Conservation (phyloP, 2,888 invertebrate species). For the Drosophila aldrichi region DNA sequence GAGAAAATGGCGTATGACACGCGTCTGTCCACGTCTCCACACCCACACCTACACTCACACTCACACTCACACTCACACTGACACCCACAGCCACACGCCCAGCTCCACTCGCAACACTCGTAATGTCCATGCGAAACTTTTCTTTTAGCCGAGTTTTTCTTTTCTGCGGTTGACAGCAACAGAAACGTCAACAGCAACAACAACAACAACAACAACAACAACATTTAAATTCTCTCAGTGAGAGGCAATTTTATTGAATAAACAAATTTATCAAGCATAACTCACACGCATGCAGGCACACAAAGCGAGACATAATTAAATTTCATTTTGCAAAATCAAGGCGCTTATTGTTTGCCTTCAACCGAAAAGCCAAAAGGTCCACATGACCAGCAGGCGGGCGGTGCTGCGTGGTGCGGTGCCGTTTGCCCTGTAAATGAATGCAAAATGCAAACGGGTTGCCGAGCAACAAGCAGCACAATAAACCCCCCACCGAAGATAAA, state of each 20-base stretch:
- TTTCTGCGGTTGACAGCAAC: constrained; percentile 66
- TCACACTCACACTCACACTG: not conserved
- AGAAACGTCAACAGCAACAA: constrained; percentile 3
- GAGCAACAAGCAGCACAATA: constrained; percentile 50
- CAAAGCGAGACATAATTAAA: constrained; percentile 68
- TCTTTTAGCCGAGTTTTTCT: constrained; percentile 56
- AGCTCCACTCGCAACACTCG: constrained; percentile 6
- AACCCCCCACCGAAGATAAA: constrained; percentile 30
- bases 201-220: constrained; percentile 47
- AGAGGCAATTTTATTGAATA: constrained; percentile 67
- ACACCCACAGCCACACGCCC: too few relatives aligned
- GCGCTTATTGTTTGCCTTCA: constrained; percentile 66
- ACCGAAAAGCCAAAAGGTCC: constrained; percentile 42
- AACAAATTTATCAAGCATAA: constrained; percentile 65
- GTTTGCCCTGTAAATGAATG: constrained; percentile 24
- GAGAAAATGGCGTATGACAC: constrained; percentile 68
- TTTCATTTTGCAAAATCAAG: constrained; percentile 75
- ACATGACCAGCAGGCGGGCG: not conserved
- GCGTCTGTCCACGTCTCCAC: constrained; percentile 20
- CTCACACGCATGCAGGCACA: constrained; percentile 25
- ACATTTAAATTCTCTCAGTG: constrained; percentile 55
- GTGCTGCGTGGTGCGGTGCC: not conserved
- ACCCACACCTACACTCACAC: not conserved
- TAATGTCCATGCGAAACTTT: constrained; percentile 64
- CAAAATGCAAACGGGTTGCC: constrained; percentile 54